A percentile compares a stretch with the other conserved stretches of the same genome.
Conservation (phyloP, 2,113 vertebrate genomes). For the Bucco capensis region DNA sequence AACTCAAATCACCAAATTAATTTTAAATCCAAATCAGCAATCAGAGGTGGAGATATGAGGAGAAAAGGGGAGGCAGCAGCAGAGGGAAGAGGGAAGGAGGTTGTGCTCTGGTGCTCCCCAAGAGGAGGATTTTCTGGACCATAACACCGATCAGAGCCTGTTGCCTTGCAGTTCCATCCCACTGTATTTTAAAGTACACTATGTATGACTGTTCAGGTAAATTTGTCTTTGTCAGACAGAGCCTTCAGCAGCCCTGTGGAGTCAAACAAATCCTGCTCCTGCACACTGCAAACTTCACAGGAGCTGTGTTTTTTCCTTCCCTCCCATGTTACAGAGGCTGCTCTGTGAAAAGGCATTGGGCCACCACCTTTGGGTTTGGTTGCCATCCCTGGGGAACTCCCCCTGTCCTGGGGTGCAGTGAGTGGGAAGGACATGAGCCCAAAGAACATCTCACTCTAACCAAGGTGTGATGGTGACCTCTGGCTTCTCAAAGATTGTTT, state of each 20-base stretch:
- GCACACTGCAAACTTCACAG: rapidly evolving
- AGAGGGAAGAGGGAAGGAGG: background rate
- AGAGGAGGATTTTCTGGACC: background rate
- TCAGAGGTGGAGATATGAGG: background rate
- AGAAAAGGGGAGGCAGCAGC: too few species aligned
- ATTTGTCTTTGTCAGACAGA: constrained; percentile 12
- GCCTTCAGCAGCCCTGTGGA: background rate
- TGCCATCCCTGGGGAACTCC: background rate
- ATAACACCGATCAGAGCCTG: background rate
- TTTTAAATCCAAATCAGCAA: constrained; percentile 67
- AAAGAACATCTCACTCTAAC: rapidly evolving
- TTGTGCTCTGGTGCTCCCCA: background rate
- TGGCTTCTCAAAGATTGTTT: background rate
- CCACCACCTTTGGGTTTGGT: background rate
- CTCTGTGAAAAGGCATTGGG: rapidly evolving
- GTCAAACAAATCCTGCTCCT: background rate
- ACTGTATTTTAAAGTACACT: background rate
- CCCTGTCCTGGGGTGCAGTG: rapidly evolving
- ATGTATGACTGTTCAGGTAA: background rate
- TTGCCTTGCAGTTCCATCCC: background rate
- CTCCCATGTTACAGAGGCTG: rapidly evolving
- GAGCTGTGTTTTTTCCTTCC: background rate
- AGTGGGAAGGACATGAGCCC: rapidly evolving
- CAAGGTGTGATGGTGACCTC: background rate
- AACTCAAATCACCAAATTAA: constrained; percentile 72